Percentiles rank a stretch among this genome's conserved stretches.
These are phyloP conservation scores for Morinoia aosen DNA, from an alignment of 2,888 invertebrate species.

Conservation along the genomic window DNA sequence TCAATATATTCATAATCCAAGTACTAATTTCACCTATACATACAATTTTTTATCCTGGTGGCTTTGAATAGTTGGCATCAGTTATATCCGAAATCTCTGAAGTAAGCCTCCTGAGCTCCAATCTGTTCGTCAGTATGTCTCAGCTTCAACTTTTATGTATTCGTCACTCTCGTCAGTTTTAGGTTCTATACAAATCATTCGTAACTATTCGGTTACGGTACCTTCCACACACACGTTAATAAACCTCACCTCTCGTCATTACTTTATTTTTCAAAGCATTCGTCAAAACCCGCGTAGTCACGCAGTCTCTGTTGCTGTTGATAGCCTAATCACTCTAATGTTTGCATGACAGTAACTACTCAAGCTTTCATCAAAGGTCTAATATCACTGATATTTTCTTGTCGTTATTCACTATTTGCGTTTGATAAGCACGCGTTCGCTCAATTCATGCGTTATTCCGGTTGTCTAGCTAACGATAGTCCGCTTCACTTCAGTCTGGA, in stretches of 20 bases:
- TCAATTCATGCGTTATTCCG: background rate
- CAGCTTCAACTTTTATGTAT: too few relatives aligned
- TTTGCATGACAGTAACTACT: background rate
- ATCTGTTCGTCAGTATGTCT: too few relatives aligned
- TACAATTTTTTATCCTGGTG: too few relatives aligned
- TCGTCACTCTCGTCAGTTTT: too few relatives aligned
- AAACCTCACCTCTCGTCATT: background rate
- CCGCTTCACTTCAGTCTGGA: background rate
- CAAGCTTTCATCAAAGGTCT: background rate
- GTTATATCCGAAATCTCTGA: too few relatives aligned
- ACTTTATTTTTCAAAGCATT: background rate
- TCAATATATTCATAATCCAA: too few relatives aligned
- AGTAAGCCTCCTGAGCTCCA: too few relatives aligned
- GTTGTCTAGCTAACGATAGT: background rate
- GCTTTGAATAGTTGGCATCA: too few relatives aligned
- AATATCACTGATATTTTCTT: background rate
- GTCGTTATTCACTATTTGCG: background rate
- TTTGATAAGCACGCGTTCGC: background rate
- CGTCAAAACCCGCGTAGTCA: background rate
- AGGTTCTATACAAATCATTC: too few relatives aligned
- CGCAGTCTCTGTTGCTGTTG: background rate
- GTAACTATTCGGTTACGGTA: background rate
- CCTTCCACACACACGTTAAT: background rate
- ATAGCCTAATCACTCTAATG: background rate
- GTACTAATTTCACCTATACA: too few relatives aligned